Base-by-base conservation (phyloP, 2,888 invertebrate genomes). In the Sarcophaga rosellei region DNA sequence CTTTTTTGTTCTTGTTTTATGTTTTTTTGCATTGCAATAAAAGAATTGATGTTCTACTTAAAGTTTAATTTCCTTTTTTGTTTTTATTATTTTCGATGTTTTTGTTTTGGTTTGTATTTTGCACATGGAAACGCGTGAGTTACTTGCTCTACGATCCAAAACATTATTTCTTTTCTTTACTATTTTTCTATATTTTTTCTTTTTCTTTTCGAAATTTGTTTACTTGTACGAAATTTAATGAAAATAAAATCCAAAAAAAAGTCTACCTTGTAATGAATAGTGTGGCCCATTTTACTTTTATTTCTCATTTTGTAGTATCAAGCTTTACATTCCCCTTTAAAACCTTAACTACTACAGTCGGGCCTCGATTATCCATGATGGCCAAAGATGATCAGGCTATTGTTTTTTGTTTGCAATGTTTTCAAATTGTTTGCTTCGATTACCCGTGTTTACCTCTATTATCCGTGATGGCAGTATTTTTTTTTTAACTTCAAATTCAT, bases 131-230 rank as follows among this genome's bases (percentile, higher is more conserved):
- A 86, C 86, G 86, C 81, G 84, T 86, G 77, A 86, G 84, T 86
- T 84, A 86, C 86, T 83, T 86, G 86, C 81, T 84, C 70, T 78
- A 86, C 86, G 80, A 86, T 86, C 77, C 86, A 81, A 77, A 84
- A 84, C 81, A 69, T 74, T 74, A 75, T 63, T 35, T 53, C 44
- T 73, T 76, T 70, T 61, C 23, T 73, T 76, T 85, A 68, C 47
- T 65, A 35, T 35, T 35, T 35, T 35, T 35, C 35, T 35, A 8
- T 35, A 35, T 1, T 8, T 8, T 35, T 35, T 35, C 35, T 35
- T 35, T 35, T 35, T 35, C 35, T 35, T 35, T 35, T 35, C 2
- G 8, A 35, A 35, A 35, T 35, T 35, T 35, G 10, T 35, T 35
- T 35, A 8, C 2, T 35, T 35, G 10, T 35, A 35, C 57, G 20